Conservation (phyloP, 1,140 invertebrate genomes). For the Mycetomoellerius zeteki region DNA sequence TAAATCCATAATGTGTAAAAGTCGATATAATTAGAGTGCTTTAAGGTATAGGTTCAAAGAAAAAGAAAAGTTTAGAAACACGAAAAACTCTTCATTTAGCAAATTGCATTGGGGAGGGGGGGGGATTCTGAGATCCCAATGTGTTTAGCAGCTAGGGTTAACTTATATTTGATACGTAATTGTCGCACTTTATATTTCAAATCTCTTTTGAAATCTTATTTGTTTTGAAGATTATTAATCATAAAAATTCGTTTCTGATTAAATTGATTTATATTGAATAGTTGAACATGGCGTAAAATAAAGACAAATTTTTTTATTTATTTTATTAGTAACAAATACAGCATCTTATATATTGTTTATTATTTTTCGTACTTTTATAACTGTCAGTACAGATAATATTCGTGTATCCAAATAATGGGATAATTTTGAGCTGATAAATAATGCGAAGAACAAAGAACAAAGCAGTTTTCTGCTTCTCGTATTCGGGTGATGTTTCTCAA, state of each 20-base stretch:
- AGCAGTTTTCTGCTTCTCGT: constrained; percentile 17
- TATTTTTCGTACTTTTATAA: constrained; percentile 22
- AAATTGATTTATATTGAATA: background rate
- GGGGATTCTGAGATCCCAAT: too few relatives aligned
- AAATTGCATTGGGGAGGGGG: too few relatives aligned
- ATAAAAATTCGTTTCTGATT: background rate
- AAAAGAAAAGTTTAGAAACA: too few relatives aligned
- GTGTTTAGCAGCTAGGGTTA: background rate
- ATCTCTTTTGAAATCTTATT: background rate
- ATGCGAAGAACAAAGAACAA: constrained; percentile 57
- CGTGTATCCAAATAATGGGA: background rate
- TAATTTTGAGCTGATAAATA: constrained; percentile 25
- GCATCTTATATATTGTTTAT: constrained; percentile 3
- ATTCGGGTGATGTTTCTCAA: constrained; percentile 71
- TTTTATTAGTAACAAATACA: background rate
- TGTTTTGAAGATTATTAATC: background rate
- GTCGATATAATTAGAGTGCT: too few relatives aligned
- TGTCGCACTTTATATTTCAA: background rate
- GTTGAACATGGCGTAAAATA: background rate
- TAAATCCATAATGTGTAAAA: too few relatives aligned
- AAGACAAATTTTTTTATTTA: background rate
- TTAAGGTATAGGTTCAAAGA: too few relatives aligned
- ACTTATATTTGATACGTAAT: background rate
- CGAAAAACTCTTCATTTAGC: too few relatives aligned
- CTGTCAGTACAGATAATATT: background rate